A percentile compares a stretch with the other conserved stretches of the same genome.
Conservation (phyloP, 2,888 invertebrate genomes). For the Drosophila aldrichi region DNA sequence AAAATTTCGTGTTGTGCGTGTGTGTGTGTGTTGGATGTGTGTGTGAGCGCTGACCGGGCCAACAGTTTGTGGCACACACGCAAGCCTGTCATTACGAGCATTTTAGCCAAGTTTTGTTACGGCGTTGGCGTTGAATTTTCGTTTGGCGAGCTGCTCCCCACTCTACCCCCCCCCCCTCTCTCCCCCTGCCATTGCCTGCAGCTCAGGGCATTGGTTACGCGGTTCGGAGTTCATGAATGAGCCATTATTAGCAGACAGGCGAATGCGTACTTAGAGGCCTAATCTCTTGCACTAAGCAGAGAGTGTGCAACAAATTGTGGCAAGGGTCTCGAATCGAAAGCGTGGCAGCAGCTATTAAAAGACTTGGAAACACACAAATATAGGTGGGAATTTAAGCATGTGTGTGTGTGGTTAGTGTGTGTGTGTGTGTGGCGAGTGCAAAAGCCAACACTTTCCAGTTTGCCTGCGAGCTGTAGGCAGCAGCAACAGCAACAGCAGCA, state of each 20-base stretch:
- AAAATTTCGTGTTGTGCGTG: conserved; percentile 40
- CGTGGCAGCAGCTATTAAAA: conserved; percentile 13
- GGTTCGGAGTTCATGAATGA: conserved; percentile 53
- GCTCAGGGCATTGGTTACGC: conserved; percentile 27
- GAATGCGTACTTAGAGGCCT: conserved; percentile 7
- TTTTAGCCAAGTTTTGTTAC: conserved; percentile 60
- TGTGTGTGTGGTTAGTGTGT: neutral
- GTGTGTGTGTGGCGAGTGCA: conserved; percentile 30
- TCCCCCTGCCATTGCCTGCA: neutral
- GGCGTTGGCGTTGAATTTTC: conserved; percentile 52
- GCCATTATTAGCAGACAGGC: conserved; percentile 22
- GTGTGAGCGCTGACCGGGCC: neutral
- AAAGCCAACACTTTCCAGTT: conserved; percentile 73
- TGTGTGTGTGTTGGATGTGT: conserved; percentile 3
- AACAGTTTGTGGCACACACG: conserved; percentile 50
- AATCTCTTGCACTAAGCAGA: conserved; percentile 5
- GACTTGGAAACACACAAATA: conserved; percentile 2
- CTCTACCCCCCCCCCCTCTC: neutral
- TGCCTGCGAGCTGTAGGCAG: conserved; percentile 52
- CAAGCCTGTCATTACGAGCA: conserved; percentile 72
- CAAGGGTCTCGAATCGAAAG: conserved; percentile 16
- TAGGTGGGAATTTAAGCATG: conserved; percentile 17
- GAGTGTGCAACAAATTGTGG: conserved; percentile 23
- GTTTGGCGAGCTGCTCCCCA: conserved; percentile 1
- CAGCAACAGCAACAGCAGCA: conserved; percentile 20